phyloP scores from a whole-genome alignment of 2,797 vertebrate species.

The Oreortyx pictus region DNA sequence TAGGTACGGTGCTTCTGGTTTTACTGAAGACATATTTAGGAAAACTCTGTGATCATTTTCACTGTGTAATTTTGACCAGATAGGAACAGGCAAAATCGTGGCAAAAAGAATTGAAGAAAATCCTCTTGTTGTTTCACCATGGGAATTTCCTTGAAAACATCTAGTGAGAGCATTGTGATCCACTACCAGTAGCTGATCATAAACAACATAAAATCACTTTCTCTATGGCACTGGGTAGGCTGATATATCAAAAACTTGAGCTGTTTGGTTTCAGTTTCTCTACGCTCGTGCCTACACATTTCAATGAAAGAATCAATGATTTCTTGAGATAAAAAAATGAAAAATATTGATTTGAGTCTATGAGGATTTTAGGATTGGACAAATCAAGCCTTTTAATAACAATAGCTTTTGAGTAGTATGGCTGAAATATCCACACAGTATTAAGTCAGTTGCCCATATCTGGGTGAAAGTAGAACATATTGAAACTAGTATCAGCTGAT shows the following conservation, averaged over 20 bases:
- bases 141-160: background rate
- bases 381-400: accelerated
- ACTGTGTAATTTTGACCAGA: background rate
- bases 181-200: background rate
- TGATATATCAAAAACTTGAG: background rate
- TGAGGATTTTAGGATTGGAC: background rate
- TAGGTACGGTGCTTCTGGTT: background rate
- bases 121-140: background rate
- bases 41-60: background rate
- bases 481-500: background rate
- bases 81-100: background rate
- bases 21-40: background rate
- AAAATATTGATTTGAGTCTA: background rate
- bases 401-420: background rate
- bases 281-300: background rate
- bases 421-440: background rate
- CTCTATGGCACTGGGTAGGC: background rate
- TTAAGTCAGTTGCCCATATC: background rate
- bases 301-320: background rate
- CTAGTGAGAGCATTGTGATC: background rate
- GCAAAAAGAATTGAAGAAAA: background rate
- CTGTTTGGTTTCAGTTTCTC: background rate
- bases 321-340: background rate
- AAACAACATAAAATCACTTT: background rate
- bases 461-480: background rate